Conservation (phyloP, 2,113 vertebrate species). For the Helogale parvula region DNA sequence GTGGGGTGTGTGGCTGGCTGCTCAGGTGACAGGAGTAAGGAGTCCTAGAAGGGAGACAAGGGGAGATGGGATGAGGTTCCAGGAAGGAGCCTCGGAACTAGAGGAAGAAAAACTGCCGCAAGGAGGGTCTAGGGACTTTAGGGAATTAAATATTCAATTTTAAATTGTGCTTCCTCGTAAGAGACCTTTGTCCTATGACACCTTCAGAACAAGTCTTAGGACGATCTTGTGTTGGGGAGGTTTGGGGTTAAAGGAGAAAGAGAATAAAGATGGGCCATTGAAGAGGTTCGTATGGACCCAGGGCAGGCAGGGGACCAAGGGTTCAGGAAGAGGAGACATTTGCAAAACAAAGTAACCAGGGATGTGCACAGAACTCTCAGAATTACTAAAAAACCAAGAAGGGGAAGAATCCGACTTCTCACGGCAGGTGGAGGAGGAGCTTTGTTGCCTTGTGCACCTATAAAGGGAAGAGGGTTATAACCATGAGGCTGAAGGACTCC, state of each 20-base stretch:
- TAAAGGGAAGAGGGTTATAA: not conserved
- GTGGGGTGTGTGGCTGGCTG: not conserved
- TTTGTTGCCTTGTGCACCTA: not conserved
- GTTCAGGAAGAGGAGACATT: not conserved
- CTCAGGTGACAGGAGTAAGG: not conserved
- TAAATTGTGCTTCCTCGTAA: not conserved
- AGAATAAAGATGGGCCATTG: not conserved
- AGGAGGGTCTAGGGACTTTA: not conserved
- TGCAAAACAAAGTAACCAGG: not conserved
- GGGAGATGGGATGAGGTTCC: not conserved
- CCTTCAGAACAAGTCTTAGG: not conserved
- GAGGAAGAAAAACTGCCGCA: not conserved
- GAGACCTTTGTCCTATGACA: not conserved
- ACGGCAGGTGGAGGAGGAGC: not conserved
- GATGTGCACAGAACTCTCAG: not conserved
- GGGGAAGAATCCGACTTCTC: not conserved
- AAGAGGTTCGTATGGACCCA: not conserved
- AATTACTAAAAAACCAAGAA: not conserved
- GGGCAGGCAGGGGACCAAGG: not conserved
- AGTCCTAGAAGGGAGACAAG: not conserved
- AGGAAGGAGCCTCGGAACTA: not conserved
- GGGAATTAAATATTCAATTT: not conserved
- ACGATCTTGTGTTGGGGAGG: not conserved
- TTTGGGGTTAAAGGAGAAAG: not conserved
- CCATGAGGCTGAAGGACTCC: not conserved